A percentile compares a stretch with the other conserved stretches of the same genome.
Conservation (phyloP, 2,888 invertebrate species). For the Leptopilina myrica region DNA sequence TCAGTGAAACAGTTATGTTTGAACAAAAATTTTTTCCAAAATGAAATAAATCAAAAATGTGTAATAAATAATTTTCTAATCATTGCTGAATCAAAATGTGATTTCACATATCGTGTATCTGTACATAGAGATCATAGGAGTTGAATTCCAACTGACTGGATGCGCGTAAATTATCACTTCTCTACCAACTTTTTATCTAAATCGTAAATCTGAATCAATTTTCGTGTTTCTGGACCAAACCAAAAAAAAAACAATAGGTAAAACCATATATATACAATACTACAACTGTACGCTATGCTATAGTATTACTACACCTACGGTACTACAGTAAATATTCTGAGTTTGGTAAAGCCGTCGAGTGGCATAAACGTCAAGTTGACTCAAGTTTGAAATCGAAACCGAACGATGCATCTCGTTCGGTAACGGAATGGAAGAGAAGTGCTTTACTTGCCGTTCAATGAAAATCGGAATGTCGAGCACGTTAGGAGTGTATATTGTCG, state of each 20-base stretch:
- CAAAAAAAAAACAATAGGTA: slow-evolving; percentile 2
- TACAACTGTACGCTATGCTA: no score
- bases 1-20: no score
- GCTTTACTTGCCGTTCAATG: slow-evolving; percentile 37
- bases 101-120: slow-evolving; percentile 10
- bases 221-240: slow-evolving; percentile 51
- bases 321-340: slow-evolving; percentile 25
- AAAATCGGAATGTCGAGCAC: slow-evolving; percentile 36
- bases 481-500: slow-evolving; percentile 34
- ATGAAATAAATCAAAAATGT: no score
- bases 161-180: slow-evolving; percentile 3
- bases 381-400: slow-evolving; percentile 36
- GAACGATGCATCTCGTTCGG: slow-evolving; percentile 32
- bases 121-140: slow-evolving; percentile 31
- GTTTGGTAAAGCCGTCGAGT: slow-evolving; percentile 4
- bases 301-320: not conserved
- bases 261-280: no score
- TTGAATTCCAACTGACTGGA: slow-evolving; percentile 22
- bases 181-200: slow-evolving; percentile 58
- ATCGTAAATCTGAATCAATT: slow-evolving; percentile 67
- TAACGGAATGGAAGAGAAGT: slow-evolving; percentile 35
- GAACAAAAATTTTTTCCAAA: not conserved
- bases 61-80: slow-evolving; percentile 18
- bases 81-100: slow-evolving; percentile 13
- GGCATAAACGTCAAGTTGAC: slow-evolving; percentile 35